Percentiles rank a stretch among this genome's conserved stretches.
These are phyloP conservation scores for Anas platyrhynchos DNA, from an alignment of 2,113 vertebrate genomes.

Conservation along the genomic window DNA sequence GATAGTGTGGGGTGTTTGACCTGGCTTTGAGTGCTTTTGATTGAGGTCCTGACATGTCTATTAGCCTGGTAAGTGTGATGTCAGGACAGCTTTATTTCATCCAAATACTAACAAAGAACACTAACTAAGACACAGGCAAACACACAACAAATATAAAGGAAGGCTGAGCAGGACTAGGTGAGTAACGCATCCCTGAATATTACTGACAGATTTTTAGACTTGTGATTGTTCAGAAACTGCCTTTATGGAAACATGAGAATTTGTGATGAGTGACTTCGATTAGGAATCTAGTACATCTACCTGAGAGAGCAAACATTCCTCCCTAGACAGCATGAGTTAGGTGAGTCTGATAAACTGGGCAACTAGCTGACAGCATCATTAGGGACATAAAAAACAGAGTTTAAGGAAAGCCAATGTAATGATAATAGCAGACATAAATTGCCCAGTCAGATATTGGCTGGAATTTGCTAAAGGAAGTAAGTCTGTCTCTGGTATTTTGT, in stretches of 20 bases:
- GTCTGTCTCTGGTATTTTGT: not conserved
- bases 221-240: not conserved
- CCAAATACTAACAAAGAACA: not conserved
- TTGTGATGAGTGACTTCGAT: not conserved
- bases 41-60: not conserved
- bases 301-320: constrained; percentile 10
- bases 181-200: not conserved
- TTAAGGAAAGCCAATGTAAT: not conserved
- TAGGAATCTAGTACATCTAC: not conserved
- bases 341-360: not conserved
- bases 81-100: not conserved
- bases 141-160: not conserved
- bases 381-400: not conserved
- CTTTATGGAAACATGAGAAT: not conserved
- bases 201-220: not conserved
- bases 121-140: not conserved
- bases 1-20: not conserved
- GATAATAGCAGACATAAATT: constrained; percentile 26
- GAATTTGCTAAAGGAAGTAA: not conserved
- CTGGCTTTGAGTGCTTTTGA: not conserved
- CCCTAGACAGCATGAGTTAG: not conserved
- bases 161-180: not conserved
- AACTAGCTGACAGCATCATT: not conserved
- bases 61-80: not conserved
- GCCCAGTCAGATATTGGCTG: not conserved